Conservation (phyloP, 2,113 vertebrate species). For the Cinclus mexicanus region DNA sequence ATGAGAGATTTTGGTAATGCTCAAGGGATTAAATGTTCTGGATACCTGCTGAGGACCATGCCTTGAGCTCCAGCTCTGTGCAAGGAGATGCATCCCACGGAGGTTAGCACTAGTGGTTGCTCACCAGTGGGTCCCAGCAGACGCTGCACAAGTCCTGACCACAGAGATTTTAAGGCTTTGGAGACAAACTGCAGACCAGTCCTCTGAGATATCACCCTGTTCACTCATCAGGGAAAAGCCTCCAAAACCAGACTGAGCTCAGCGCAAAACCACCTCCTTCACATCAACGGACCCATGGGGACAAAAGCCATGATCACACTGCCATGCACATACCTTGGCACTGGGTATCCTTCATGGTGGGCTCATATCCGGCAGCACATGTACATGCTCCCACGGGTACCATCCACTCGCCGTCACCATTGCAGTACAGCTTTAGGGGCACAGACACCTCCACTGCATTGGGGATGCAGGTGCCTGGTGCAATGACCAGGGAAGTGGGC, state of each 20-base stretch:
- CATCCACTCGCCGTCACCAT: slow-evolving; percentile 98
- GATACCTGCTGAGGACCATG: background rate
- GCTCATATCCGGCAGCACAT: slow-evolving; percentile 89
- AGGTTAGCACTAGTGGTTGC: background rate
- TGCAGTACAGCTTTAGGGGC: slow-evolving; percentile 96
- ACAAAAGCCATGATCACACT: background rate
- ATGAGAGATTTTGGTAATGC: background rate
- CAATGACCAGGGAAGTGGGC: slow-evolving; percentile 95
- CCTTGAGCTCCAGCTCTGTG: background rate
- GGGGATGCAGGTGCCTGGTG: slow-evolving; percentile 90
- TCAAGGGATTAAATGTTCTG: background rate
- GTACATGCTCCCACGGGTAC: slow-evolving; percentile 95
- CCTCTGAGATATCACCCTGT: background rate
- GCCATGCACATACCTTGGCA: slow-evolving; percentile 83
- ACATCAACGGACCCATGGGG: rapidly evolving
- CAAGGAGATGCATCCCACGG: background rate
- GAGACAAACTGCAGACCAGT: background rate
- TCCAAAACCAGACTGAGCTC: background rate
- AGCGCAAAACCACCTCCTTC: background rate
- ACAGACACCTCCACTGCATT: slow-evolving; percentile 94
- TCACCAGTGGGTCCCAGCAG: background rate
- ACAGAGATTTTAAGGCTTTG: background rate
- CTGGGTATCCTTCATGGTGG: slow-evolving; percentile 88
- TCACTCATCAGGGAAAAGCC: background rate
- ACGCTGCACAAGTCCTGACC: background rate